A percentile compares a stretch with the other conserved stretches of the same genome.
Conservation (phyloP, 2,888 invertebrate species). For the Tenthredo livida region DNA sequence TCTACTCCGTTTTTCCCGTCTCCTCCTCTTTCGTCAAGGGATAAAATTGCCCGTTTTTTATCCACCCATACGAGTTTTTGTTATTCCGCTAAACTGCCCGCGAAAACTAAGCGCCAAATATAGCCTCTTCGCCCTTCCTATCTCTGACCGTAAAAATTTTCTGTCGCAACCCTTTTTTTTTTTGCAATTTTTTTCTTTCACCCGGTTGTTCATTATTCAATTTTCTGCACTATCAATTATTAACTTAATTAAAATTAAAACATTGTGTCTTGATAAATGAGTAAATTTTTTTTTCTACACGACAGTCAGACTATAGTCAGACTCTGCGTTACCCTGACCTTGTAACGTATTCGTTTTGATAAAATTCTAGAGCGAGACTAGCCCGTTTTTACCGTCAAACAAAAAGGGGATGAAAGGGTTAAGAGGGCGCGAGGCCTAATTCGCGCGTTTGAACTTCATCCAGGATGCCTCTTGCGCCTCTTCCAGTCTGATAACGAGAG, state of each 20-base stretch:
- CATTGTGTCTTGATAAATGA: too few species aligned
- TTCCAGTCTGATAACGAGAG: slow-evolving; percentile 2
- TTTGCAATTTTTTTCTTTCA: background rate
- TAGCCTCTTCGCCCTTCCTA: too few species aligned
- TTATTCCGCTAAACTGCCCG: slow-evolving; percentile 19
- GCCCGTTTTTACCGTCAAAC: background rate
- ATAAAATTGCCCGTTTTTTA: background rate
- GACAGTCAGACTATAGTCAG: background rate
- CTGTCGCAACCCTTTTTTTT: background rate
- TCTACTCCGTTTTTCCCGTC: slow-evolving; percentile 14
- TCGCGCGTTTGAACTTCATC: background rate
- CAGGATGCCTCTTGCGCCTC: background rate
- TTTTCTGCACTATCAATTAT: background rate
- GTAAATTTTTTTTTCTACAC: too few species aligned
- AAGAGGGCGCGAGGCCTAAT: background rate
- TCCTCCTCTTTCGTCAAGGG: background rate
- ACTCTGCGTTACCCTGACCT: background rate
- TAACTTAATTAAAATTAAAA: too few species aligned
- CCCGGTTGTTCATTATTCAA: background rate
- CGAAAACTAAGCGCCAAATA: background rate
- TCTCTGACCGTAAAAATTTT: background rate
- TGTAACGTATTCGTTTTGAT: background rate
- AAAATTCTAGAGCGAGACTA: background rate
- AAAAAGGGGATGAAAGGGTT: background rate
- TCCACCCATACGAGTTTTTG: slow-evolving; percentile 22